Percentiles rank a stretch among this genome's conserved stretches.
phyloP scores from a whole-genome alignment of 2,113 vertebrate species.

The Megalops atlanticus region DNA sequence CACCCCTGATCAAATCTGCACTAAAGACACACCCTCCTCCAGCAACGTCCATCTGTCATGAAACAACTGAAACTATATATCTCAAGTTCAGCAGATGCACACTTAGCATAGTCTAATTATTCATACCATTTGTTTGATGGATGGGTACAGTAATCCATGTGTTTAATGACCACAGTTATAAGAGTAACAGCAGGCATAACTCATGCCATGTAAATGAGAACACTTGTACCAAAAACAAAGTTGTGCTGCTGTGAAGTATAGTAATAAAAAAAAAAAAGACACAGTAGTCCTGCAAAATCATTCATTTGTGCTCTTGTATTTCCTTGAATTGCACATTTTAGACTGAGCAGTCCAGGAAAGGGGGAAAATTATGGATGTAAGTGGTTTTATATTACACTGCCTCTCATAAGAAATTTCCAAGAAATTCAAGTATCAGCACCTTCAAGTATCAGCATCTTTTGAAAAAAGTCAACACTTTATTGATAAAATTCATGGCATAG shows the following conservation, averaged over 20 bases:
- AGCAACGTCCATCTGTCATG: slow-evolving; percentile 14
- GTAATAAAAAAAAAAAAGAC: not conserved
- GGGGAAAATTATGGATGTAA: not conserved
- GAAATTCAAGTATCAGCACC: not conserved
- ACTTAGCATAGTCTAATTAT: slow-evolving; percentile 10
- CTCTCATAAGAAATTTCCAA: not conserved
- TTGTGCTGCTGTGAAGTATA: not conserved
- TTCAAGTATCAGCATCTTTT: no score
- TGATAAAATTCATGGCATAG: not conserved
- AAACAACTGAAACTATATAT: slow-evolving; percentile 17
- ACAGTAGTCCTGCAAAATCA: not conserved
- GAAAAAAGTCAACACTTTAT: not conserved
- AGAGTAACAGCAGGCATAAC: not conserved
- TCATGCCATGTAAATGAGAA: slow-evolving; percentile 8
- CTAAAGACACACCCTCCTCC: slow-evolving; percentile 3
- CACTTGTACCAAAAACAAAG: not conserved
- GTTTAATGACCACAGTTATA: slow-evolving; percentile 19
- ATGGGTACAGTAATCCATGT: slow-evolving; percentile 11
- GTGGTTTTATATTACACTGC: slow-evolving; percentile 3
- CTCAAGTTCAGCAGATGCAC: slow-evolving; percentile 9
- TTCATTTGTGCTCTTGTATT: not conserved
- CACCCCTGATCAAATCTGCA: not conserved
- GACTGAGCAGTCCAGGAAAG: not conserved
- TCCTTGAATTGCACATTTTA: not conserved
- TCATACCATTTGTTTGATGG: slow-evolving; percentile 4